Evolutionary conservation across 2,797 vertebrate genomes (phyloP).

Genomic region (Argentina silus): DNA sequence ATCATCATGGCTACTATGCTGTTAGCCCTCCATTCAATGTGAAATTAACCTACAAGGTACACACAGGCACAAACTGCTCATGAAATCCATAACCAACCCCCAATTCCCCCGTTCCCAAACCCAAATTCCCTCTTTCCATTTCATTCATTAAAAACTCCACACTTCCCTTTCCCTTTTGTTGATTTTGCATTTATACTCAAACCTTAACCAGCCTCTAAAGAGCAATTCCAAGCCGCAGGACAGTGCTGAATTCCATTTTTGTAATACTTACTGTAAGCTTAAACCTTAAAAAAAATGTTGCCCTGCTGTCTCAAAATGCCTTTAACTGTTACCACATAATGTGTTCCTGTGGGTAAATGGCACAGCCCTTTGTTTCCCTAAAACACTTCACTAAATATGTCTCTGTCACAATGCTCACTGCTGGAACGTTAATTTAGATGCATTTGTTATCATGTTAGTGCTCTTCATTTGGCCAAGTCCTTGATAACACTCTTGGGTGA

Average conservation of each 20-base stretch:
- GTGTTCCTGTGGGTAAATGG: conserved; percentile 49
- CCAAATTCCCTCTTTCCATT: background rate
- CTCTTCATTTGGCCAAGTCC: conserved; percentile 55
- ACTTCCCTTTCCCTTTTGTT: conserved; percentile 10
- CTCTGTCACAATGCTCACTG: conserved; percentile 37
- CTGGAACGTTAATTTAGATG: conserved; percentile 46
- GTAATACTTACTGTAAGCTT: conserved; percentile 14
- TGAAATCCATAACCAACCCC: too few relatives aligned
- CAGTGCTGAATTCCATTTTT: conserved; percentile 30
- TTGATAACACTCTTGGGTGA: conserved; percentile 50
- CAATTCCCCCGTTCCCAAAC: too few relatives aligned
- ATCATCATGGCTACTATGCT: too few relatives aligned
- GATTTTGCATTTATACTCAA: conserved; percentile 33
- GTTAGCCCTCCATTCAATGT: too few relatives aligned
- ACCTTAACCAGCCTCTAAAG: conserved; percentile 18
- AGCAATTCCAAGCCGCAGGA: conserved; percentile 26
- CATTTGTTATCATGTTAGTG: conserved; percentile 39
- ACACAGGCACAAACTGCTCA: too few relatives aligned
- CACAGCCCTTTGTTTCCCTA: conserved; percentile 30
- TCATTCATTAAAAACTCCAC: conserved; percentile 20
- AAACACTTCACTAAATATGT: conserved; percentile 30
- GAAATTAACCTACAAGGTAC: too few relatives aligned
- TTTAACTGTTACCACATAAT: conserved; percentile 44
- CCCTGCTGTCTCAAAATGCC: conserved; percentile 36
- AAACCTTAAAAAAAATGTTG: conserved; percentile 27